Percentiles rank a stretch among this genome's conserved stretches.
Evolutionary conservation across 2,888 invertebrate species (phyloP).

Genomic region (Epinotia brunnichana): DNA sequence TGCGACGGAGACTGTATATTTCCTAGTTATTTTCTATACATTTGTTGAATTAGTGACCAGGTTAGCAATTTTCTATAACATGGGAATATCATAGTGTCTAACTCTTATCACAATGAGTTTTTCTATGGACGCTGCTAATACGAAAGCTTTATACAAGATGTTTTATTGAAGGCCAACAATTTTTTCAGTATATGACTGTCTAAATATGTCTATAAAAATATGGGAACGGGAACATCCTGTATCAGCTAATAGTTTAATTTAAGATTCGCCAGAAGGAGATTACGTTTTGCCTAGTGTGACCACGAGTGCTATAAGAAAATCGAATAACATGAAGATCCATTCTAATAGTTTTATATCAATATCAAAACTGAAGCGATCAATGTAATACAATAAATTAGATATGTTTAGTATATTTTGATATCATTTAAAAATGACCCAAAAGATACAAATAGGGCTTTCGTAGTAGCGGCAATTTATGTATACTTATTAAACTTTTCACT

Average conservation of each 20-base stretch:
- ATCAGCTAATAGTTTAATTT: neutral
- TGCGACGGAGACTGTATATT: conserved; percentile 57
- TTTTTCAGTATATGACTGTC: no score
- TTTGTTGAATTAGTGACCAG: conserved; percentile 51
- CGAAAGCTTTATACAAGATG: conserved; percentile 3
- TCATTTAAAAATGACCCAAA: neutral
- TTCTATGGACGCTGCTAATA: conserved; percentile 22
- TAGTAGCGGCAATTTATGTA: conserved; percentile 25
- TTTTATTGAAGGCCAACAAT: neutral
- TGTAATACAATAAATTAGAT: neutral
- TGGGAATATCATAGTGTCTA: conserved; percentile 39
- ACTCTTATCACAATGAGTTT: conserved; percentile 32
- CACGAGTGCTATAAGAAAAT: neutral
- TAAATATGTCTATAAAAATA: no score
- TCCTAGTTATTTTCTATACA: conserved; percentile 54
- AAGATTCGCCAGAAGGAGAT: neutral
- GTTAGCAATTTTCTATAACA: conserved; percentile 47
- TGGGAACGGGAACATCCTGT: no score
- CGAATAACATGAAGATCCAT: neutral
- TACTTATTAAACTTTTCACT: conserved; percentile 52
- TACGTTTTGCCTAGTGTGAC: neutral
- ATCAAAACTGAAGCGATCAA: neutral
- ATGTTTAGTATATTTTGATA: neutral
- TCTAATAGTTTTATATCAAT: no score
- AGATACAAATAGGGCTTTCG: conserved; percentile 12